Evolutionary conservation across 2,113 vertebrate genomes (phyloP), one percentile per base, ranked within the genome.

Genomic region (Rousettus leschenaultii): DNA sequence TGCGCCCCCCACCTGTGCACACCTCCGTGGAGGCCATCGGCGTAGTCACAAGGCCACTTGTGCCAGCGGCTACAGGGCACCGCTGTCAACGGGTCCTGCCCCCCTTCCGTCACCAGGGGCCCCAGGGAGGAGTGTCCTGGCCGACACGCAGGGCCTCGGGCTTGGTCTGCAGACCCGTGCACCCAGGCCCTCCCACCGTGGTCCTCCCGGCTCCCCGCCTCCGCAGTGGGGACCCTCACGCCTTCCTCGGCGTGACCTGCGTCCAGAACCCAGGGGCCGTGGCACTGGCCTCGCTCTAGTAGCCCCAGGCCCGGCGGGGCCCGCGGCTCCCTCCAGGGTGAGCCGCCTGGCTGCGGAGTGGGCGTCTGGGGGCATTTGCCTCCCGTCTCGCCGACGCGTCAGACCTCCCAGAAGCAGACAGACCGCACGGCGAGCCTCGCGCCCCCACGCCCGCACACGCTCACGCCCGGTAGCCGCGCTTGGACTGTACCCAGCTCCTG

Each of bases 391-490:
- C 26, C 18, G 13, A 13, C 6, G 8, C 0, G 12, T 7, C 19
- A 7, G 19, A 55, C 89, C 74, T 18, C 15, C 21, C 30, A 24
- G 35, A 16, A 48, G 74, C 1, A 16, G 71, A 16, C 65, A 19
- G 38, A 28, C 1, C 11, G 35, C 24, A 22, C 15, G 0, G 16
- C 0, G 28, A 30, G 11, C 26, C 35, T 30, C 16, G 2, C 0
- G 8, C 1, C 3, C 74, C 74, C 2, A 0, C 0, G 3, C 8
- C 75, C 1, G 1, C 13, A 4, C 35, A 18, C 45, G 10, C 63
- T 5, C 6, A 13, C 0, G 38, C n/a, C 45, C 24, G 0, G 4
- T 13, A 48, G 5, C 7, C 38, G 51, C 4, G 13, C 24, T 24
- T 8, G 2, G 7, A 18, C 35, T 28, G 13, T 9, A 9, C 59